A percentile compares a stretch with the other conserved stretches of the same genome.
Evolutionary conservation across 2,888 invertebrate genomes (phyloP).

Genomic region (Eremobia ochroleuca): DNA sequence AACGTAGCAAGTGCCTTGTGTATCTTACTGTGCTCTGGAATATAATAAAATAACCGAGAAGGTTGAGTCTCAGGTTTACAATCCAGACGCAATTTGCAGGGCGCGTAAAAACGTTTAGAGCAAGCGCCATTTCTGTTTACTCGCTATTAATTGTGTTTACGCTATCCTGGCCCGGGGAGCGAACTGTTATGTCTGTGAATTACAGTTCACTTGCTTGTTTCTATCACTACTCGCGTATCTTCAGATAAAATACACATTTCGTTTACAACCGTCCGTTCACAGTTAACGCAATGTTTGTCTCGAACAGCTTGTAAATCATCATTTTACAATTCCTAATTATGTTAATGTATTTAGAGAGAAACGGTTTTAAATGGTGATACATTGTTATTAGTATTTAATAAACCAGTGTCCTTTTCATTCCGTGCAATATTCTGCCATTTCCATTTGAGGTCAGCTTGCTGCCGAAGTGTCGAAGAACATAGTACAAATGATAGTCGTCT

Average conservation of each 20-base stretch:
- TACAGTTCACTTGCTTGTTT: constrained; percentile 10
- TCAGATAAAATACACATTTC: neutral
- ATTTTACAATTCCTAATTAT: constrained; percentile 24
- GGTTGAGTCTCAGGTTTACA: constrained; percentile 9
- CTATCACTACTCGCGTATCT: constrained; percentile 9
- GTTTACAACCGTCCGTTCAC: neutral
- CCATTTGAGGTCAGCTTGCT: constrained; percentile 40
- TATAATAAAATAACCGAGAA: neutral
- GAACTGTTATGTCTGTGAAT: neutral
- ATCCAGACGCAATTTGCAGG: constrained; percentile 16
- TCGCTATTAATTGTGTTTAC: constrained; percentile 54
- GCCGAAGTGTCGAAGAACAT: constrained; percentile 5
- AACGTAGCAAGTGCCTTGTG: constrained; percentile 13
- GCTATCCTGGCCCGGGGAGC: neutral
- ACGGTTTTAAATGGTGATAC: constrained; percentile 19
- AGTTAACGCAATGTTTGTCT: constrained; percentile 16
- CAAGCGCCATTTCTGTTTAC: constrained; percentile 48
- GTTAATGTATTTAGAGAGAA: constrained; percentile 35
- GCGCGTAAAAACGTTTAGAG: constrained; percentile 35
- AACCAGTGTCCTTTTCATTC: constrained; percentile 40
- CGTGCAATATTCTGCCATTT: constrained; percentile 33
- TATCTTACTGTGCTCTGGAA: constrained; percentile 1
- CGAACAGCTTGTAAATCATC: constrained; percentile 10
- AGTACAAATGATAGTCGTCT: constrained; percentile 24
- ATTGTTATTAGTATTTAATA: constrained; percentile 39